phyloP scores from a whole-genome alignment of 2,888 invertebrate species.

The Disparrhopalites patrizii region DNA sequence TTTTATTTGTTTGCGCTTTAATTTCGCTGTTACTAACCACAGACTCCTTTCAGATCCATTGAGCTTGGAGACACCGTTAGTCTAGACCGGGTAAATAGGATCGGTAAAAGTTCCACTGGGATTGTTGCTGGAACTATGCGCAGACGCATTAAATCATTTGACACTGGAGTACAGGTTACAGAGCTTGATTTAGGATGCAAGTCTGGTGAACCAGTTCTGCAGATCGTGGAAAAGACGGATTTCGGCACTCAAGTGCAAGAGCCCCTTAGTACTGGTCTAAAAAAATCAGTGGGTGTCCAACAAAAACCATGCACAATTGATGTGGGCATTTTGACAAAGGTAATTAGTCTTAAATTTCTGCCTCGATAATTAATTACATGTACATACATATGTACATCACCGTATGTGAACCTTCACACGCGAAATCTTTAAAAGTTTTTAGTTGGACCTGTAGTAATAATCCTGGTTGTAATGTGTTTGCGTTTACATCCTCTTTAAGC shows the following conservation, averaged over 20 bases:
- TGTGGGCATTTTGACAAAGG: constrained; percentile 53
- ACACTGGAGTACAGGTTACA: constrained; percentile 45
- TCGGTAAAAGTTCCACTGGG: constrained; percentile 40
- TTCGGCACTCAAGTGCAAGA: constrained; percentile 39
- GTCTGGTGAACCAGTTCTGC: constrained; percentile 35
- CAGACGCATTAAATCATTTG: constrained; percentile 40
- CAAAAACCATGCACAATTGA: constrained; percentile 53
- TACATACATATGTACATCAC: too few relatives aligned
- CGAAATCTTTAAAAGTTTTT: too few relatives aligned
- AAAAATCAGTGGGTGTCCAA: constrained; percentile 35
- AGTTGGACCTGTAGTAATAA: too few relatives aligned
- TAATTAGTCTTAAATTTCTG: too few relatives aligned
- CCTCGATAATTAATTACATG: too few relatives aligned
- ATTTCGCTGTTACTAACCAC: background rate
- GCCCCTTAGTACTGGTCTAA: background rate
- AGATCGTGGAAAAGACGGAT: constrained; percentile 46
- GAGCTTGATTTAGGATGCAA: constrained; percentile 39
- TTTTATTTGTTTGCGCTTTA: background rate
- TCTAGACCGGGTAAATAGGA: constrained; percentile 19
- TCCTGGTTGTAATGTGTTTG: background rate
- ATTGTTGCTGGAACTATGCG: constrained; percentile 40
- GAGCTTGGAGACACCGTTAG: constrained; percentile 36
- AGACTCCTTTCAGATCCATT: constrained; percentile 33
- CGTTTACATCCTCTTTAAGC: constrained; percentile 30
- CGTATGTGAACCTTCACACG: too few relatives aligned